Evolutionary conservation across 2,113 vertebrate species (phyloP).

Genomic region (Ceyx cyanopectus): DNA sequence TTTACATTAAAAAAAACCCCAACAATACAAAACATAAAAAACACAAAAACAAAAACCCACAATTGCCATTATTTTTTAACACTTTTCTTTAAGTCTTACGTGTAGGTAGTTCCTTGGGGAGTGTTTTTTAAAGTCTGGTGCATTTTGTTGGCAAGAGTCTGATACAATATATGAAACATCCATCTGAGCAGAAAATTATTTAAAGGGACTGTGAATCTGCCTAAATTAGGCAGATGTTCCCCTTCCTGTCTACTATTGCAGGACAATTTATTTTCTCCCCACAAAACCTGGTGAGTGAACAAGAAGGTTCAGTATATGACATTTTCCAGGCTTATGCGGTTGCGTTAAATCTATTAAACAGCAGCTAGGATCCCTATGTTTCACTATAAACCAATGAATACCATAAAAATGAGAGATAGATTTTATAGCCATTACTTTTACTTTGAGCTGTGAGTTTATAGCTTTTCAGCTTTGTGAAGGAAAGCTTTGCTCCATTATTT

Average conservation of each 20-base stretch:
- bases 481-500: background rate
- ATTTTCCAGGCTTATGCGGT: slow-evolving; percentile 41
- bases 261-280: background rate
- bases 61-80: background rate
- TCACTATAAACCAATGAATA: slow-evolving; percentile 56
- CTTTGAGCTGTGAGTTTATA: slow-evolving; percentile 24
- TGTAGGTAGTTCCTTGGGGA: background rate
- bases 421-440: slow-evolving; percentile 39
- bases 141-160: slow-evolving; percentile 1
- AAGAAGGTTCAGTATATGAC: background rate
- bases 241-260: background rate
- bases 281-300: background rate
- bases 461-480: background rate
- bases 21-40: background rate
- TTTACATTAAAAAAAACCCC: slow-evolving; percentile 16
- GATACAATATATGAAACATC: background rate
- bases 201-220: slow-evolving; percentile 1
- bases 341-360: slow-evolving; percentile 62
- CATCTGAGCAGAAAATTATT: background rate
- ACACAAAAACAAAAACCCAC: background rate
- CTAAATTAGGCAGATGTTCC: background rate
- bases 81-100: background rate
- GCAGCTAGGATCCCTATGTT: slow-evolving; percentile 3
- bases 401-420: background rate
- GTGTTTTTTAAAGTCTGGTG: background rate